Conservation (phyloP, 2,888 invertebrate species). For the Dynastes hyllus region DNA sequence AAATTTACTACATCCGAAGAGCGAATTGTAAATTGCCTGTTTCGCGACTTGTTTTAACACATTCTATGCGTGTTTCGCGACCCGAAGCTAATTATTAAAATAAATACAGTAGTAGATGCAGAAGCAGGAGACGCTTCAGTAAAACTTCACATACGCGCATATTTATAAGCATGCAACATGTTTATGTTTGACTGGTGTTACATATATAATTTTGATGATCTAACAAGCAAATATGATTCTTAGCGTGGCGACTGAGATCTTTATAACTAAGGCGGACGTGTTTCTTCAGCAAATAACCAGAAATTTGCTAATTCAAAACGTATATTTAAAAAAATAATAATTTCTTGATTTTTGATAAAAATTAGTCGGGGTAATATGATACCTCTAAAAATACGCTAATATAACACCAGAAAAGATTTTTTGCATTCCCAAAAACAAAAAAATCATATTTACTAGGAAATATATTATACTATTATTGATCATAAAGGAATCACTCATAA, state of each 20-base stretch:
- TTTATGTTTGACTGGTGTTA: conserved; percentile 18
- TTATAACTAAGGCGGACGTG: too few relatives aligned
- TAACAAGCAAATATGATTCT: conserved; percentile 13
- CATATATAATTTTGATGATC: conserved; percentile 24
- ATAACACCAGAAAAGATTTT: too few relatives aligned
- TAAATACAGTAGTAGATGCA: conserved; percentile 33
- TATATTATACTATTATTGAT: too few relatives aligned
- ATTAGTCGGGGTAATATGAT: too few relatives aligned
- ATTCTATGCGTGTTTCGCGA: conserved; percentile 42
- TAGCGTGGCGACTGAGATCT: neutral
- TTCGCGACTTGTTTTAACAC: conserved; percentile 37
- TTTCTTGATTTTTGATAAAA: too few relatives aligned
- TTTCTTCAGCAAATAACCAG: too few relatives aligned
- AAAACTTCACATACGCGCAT: conserved; percentile 17
- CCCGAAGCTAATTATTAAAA: conserved; percentile 36
- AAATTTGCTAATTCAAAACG: too few relatives aligned
- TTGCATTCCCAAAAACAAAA: too few relatives aligned
- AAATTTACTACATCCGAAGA: conserved; percentile 28
- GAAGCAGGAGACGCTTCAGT: conserved; percentile 6
- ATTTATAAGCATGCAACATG: conserved; percentile 24
- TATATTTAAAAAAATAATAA: too few relatives aligned
- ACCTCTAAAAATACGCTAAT: too few relatives aligned
- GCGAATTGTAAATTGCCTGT: conserved; percentile 30
- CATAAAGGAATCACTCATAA: too few relatives aligned
- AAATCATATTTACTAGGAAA: too few relatives aligned